Percentiles rank a stretch among this genome's conserved stretches.
Conservation (phyloP, 2,888 invertebrate species). For the Fragum sueziense region DNA sequence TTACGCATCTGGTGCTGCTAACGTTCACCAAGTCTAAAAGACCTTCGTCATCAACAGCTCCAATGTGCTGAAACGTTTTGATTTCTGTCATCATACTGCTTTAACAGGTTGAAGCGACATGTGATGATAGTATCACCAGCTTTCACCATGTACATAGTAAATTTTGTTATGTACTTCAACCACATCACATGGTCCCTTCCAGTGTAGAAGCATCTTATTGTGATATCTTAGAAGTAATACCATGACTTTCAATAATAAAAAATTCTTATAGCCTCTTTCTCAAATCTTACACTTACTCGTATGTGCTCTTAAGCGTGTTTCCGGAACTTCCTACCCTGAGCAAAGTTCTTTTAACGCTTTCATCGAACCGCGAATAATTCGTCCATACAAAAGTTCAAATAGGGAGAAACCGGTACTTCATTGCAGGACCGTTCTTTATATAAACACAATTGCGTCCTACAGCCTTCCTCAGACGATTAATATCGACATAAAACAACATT, state of each 20-base stretch:
- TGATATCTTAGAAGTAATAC: neutral
- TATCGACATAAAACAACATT: too few relatives aligned
- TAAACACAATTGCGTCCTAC: neutral
- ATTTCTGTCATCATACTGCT: neutral
- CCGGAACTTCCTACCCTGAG: neutral
- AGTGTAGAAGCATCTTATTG: neutral
- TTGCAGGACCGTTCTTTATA: neutral
- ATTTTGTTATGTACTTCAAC: neutral
- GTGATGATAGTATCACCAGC: neutral
- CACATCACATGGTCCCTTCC: neutral
- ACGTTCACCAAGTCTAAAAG: neutral
- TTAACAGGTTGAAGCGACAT: too few relatives aligned
- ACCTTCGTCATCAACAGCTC: neutral
- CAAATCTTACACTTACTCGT: neutral
- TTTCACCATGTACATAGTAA: neutral
- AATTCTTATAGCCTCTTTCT: neutral
- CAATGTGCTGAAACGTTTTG: neutral
- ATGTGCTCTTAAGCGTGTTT: neutral
- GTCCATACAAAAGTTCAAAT: neutral
- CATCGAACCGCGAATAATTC: neutral
- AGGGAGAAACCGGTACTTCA: neutral
- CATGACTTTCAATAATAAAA: neutral
- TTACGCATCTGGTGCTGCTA: neutral
- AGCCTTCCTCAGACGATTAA: too few relatives aligned
- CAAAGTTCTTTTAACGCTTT: neutral